phyloP scores from a whole-genome alignment of 2,797 vertebrate genomes.

The Takifugu ocellatus region DNA sequence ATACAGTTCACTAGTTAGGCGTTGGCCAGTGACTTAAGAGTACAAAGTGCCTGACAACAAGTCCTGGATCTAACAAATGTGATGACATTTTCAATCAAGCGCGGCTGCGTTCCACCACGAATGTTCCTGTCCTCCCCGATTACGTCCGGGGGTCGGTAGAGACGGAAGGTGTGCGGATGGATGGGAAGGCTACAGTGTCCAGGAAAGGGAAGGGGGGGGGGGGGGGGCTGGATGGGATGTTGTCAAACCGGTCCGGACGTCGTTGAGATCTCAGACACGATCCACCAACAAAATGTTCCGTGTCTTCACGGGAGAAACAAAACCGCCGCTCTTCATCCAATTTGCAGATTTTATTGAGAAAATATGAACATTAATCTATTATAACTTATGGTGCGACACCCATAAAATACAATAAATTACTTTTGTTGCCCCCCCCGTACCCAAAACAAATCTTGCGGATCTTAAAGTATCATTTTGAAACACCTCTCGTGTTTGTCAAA shows the following conservation, averaged over 20 bases:
- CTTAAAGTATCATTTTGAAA: conserved; percentile 41
- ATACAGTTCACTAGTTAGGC: conserved; percentile 63
- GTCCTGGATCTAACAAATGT: conserved; percentile 57
- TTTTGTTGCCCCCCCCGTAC: conserved; percentile 34
- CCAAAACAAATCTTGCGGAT: conserved; percentile 13
- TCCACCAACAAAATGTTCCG: conserved; percentile 10
- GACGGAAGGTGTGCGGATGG: conserved; percentile 30
- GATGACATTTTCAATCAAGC: conserved; percentile 53
- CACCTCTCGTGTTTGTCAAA: conserved; percentile 4
- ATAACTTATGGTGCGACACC: conserved; percentile 41
- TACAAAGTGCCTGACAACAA: conserved; percentile 63
- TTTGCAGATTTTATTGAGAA: conserved; percentile 34
- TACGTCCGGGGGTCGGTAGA: conserved; percentile 32
- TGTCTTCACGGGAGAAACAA: conserved; percentile 6
- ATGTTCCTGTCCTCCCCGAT: conserved; percentile 19
- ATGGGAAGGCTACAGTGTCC: conserved; percentile 12
- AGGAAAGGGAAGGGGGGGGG: neutral
- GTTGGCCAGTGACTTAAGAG: conserved; percentile 58
- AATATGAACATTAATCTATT: conserved; percentile 31
- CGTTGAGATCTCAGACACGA: conserved; percentile 17
- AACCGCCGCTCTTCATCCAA: conserved; percentile 22
- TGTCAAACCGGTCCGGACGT: conserved; percentile 32
- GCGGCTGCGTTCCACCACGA: conserved; percentile 48
- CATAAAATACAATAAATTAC: conserved; percentile 46
- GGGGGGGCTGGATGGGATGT: conserved; percentile 16